Evolutionary conservation across 2,888 invertebrate genomes (phyloP).

Genomic region (Eupithecia exiguata): DNA sequence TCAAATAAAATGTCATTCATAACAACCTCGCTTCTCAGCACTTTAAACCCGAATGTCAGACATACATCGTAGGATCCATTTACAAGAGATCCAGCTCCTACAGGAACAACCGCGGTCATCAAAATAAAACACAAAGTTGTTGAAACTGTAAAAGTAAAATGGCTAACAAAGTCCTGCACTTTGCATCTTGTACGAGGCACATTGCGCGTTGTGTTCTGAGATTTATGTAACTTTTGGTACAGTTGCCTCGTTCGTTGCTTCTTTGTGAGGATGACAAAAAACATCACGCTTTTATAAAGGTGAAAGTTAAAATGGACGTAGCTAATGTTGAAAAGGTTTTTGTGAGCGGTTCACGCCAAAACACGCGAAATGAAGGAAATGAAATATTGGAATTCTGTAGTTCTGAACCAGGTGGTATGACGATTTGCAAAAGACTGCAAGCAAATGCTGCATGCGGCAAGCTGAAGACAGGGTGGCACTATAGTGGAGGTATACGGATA

Average conservation of each 20-base stretch:
- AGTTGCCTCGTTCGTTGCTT: background rate
- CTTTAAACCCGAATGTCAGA: background rate
- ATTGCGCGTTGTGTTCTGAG: slow-evolving; percentile 21
- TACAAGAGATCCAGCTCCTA: background rate
- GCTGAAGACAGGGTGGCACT: too few relatives aligned
- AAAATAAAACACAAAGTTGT: slow-evolving; percentile 6
- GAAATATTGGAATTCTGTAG: background rate
- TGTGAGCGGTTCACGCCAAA: background rate
- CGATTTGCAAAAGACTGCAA: too few relatives aligned
- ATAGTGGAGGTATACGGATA: too few relatives aligned
- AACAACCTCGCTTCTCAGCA: background rate
- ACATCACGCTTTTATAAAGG: background rate
- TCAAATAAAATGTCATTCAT: background rate
- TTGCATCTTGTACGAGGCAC: slow-evolving; percentile 20
- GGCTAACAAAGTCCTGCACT: slow-evolving; percentile 10
- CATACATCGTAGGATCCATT: background rate
- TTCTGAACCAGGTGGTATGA: too few relatives aligned
- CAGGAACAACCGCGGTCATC: background rate
- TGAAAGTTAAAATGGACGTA: background rate
- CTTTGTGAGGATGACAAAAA: background rate
- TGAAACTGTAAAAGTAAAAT: slow-evolving; percentile 5
- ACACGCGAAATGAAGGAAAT: too few relatives aligned
- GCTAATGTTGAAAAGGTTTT: background rate
- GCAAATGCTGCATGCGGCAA: too few relatives aligned
- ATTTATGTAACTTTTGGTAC: background rate